phyloP scores from a whole-genome alignment of 2,888 invertebrate species.

The Timandra comae region DNA sequence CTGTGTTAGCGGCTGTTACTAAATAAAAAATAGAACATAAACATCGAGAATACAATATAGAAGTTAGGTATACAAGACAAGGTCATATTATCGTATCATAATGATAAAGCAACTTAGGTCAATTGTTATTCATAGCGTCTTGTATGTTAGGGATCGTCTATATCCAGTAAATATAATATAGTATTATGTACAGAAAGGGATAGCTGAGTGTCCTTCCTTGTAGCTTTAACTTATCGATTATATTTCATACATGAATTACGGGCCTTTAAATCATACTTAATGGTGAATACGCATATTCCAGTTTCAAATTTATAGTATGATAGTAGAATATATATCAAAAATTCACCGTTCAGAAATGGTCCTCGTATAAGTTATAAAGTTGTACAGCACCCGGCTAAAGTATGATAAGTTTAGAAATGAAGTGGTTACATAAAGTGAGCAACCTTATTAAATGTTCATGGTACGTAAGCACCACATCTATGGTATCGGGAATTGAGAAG shows the following conservation, averaged over 20 bases:
- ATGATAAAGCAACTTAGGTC: no score
- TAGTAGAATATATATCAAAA: constrained; percentile 54
- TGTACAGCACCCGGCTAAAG: constrained; percentile 19
- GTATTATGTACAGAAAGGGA: no score
- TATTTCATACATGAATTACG: constrained; percentile 54
- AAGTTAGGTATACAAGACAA: no score
- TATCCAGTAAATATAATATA: no score
- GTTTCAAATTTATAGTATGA: constrained; percentile 54
- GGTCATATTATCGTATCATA: no score
- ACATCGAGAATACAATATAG: no score
- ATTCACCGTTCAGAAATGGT: constrained; percentile 40
- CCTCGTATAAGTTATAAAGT: constrained; percentile 24
- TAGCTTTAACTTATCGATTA: constrained; percentile 48
- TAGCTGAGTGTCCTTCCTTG: constrained; percentile 41
- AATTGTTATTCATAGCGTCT: no score
- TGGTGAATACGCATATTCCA: constrained; percentile 67
- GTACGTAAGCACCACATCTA: constrained; percentile 24
- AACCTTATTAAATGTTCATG: constrained; percentile 24
- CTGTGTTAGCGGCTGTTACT: no score
- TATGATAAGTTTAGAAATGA: constrained; percentile 28
- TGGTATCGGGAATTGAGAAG: constrained; percentile 26
- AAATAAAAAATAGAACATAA: no score
- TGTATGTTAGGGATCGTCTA: no score
- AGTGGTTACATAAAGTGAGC: constrained; percentile 19
- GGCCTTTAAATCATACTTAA: constrained; percentile 64